Percentiles rank a stretch among this genome's conserved stretches.
Conservation (phyloP, 2,888 invertebrate genomes). For the Drosophila ezoana region DNA sequence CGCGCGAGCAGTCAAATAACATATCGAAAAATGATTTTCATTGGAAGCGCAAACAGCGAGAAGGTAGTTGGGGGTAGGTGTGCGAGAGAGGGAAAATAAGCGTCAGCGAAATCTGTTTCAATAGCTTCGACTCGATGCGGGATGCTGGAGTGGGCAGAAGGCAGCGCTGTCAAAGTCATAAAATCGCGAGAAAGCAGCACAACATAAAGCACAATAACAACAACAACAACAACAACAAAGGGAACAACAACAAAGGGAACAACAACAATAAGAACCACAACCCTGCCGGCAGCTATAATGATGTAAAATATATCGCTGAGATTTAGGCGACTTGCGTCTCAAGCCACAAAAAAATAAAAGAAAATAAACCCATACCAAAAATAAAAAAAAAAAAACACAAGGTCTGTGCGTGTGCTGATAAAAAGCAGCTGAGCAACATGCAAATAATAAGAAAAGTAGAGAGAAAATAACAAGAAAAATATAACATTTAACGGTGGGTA, state of each 20-base stretch:
- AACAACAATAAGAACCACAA: constrained; percentile 17
- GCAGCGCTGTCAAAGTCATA: constrained; percentile 68
- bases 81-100: constrained; percentile 43
- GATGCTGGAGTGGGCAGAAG: constrained; percentile 27
- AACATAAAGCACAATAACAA: constrained; percentile 60
- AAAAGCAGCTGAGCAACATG: constrained; percentile 36
- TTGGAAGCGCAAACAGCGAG: constrained; percentile 38
- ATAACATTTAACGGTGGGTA: not conserved
- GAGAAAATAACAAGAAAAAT: constrained; percentile 12
- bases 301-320: constrained; percentile 78
- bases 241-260: constrained; percentile 21
- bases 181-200: constrained; percentile 71
- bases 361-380: constrained; percentile 18
- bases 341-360: not conserved
- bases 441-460: constrained; percentile 33
- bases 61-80: not conserved
- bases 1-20: constrained; percentile 58
- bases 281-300: constrained; percentile 65
- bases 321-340: constrained; percentile 69
- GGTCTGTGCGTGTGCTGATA: constrained; percentile 77
- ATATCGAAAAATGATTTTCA: constrained; percentile 78
- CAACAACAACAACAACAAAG: constrained; percentile 32
- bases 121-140: constrained; percentile 53
- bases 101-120: constrained; percentile 79
- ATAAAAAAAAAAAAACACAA: constrained; percentile 32